phyloP scores from a whole-genome alignment of 1,140 invertebrate genomes.

The Battus philenor region DNA sequence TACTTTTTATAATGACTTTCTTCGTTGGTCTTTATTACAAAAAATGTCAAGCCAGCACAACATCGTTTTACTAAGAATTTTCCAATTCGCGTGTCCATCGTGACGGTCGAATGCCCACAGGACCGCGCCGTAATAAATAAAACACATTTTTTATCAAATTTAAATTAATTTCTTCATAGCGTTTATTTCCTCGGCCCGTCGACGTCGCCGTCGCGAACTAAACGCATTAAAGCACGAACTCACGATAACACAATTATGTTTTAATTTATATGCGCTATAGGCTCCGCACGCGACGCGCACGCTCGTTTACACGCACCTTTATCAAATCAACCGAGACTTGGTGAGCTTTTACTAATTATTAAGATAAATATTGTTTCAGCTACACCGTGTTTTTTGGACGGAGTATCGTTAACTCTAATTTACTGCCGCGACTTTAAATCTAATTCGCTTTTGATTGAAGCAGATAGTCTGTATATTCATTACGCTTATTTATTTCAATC shows the following conservation, averaged over 20 bases:
- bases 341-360: slow-evolving; percentile 69
- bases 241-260: slow-evolving; percentile 74
- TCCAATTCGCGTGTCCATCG: slow-evolving; percentile 5
- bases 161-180: slow-evolving; percentile 25
- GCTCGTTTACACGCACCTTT: slow-evolving; percentile 54
- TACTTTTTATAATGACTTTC: slow-evolving; percentile 12
- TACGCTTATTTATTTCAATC: too few relatives aligned
- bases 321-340: slow-evolving; percentile 58
- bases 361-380: slow-evolving; percentile 70
- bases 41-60: slow-evolving; percentile 4
- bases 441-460: too few relatives aligned
- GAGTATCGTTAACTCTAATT: slow-evolving; percentile 38
- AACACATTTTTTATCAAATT: slow-evolving; percentile 18
- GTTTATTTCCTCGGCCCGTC: slow-evolving; percentile 23
- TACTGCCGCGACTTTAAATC: slow-evolving; percentile 2
- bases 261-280: slow-evolving; percentile 69
- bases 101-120: slow-evolving; percentile 3
- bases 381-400: slow-evolving; percentile 52
- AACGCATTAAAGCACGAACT: slow-evolving; percentile 53
- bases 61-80: slow-evolving; percentile 13
- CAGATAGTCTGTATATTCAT: too few relatives aligned
- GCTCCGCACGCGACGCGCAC: slow-evolving; percentile 51
- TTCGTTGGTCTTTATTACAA: slow-evolving; percentile 5
- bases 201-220: slow-evolving; percentile 23
- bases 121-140: slow-evolving; percentile 14